These are phyloP conservation scores for Lepisosteus osseus DNA, from an alignment of 2,113 vertebrate species.

Conservation along the genomic window DNA sequence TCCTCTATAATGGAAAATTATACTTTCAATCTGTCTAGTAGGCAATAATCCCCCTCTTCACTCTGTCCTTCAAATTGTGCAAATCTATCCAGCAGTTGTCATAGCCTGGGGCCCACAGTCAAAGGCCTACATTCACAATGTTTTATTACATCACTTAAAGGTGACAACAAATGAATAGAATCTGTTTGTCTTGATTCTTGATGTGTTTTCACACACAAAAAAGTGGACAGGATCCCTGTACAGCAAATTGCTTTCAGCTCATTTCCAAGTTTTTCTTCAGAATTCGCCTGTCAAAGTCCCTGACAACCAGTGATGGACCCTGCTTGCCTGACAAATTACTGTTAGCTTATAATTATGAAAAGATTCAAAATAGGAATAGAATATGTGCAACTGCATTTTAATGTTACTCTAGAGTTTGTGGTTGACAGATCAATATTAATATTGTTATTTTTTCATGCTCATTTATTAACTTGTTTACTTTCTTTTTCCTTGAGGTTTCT, in stretches of 20 bases:
- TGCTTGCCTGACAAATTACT: constrained; percentile 48
- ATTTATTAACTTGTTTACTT: not conserved
- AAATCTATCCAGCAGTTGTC: constrained; percentile 13
- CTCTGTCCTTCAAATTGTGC: constrained; percentile 43
- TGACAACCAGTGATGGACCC: constrained; percentile 36
- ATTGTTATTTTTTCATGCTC: constrained; percentile 32
- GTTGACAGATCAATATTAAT: constrained; percentile 55
- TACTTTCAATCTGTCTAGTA: constrained; percentile 75
- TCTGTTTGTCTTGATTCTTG: constrained; percentile 51
- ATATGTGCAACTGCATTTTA: constrained; percentile 44
- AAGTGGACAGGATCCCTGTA: constrained; percentile 41
- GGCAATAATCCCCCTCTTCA: constrained; percentile 65
- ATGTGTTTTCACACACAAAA: constrained; percentile 25
- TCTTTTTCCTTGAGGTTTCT: not conserved
- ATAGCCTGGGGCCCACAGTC: constrained; percentile 16
- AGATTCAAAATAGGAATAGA: constrained; percentile 35
- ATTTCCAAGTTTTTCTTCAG: constrained; percentile 33
- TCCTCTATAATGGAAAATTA: constrained; percentile 68
- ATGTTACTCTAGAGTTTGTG: constrained; percentile 33
- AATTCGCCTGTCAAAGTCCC: constrained; percentile 40
- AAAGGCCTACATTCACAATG: constrained; percentile 36
- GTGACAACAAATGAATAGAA: constrained; percentile 67
- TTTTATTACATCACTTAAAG: constrained; percentile 72
- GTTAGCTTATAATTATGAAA: constrained; percentile 45
- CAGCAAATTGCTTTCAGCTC: constrained; percentile 45